A percentile compares a stretch with the other conserved stretches of the same genome.
Conservation (phyloP, 2,888 invertebrate genomes). For the Parasteatoda lunata region DNA sequence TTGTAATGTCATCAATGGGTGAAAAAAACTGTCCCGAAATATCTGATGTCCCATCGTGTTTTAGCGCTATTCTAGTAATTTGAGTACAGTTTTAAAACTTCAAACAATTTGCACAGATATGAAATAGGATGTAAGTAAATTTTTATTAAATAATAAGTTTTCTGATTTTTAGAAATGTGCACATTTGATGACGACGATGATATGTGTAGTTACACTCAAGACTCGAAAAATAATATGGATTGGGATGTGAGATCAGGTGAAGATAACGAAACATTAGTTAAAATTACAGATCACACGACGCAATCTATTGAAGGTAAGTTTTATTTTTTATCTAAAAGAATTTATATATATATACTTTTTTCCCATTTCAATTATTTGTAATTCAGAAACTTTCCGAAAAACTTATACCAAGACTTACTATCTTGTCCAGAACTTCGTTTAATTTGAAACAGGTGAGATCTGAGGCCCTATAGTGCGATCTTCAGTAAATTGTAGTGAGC, state of each 20-base stretch:
- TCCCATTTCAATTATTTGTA: neutral
- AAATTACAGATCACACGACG: slow-evolving; percentile 57
- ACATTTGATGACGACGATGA: slow-evolving; percentile 54
- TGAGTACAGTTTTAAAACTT: too few species aligned
- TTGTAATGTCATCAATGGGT: too few species aligned
- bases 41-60: too few species aligned
- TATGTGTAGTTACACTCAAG: slow-evolving; percentile 57
- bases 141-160: neutral
- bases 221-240: slow-evolving; percentile 28
- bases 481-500: too few species aligned
- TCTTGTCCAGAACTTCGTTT: too few species aligned
- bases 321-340: neutral
- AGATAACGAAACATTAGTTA: slow-evolving; percentile 24
- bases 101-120: too few species aligned
- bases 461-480: too few species aligned
- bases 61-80: too few species aligned
- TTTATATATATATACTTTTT: neutral
- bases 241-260: slow-evolving; percentile 46
- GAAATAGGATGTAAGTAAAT: neutral
- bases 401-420: too few species aligned
- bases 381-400: too few species aligned
- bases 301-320: slow-evolving; percentile 44
- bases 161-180: slow-evolving; percentile 47
- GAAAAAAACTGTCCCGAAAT: too few species aligned
- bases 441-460: too few species aligned